Percentiles rank a stretch among this genome's conserved stretches.
phyloP scores from a whole-genome alignment of 2,888 invertebrate genomes.

The Drosophila parthenogenetica region DNA sequence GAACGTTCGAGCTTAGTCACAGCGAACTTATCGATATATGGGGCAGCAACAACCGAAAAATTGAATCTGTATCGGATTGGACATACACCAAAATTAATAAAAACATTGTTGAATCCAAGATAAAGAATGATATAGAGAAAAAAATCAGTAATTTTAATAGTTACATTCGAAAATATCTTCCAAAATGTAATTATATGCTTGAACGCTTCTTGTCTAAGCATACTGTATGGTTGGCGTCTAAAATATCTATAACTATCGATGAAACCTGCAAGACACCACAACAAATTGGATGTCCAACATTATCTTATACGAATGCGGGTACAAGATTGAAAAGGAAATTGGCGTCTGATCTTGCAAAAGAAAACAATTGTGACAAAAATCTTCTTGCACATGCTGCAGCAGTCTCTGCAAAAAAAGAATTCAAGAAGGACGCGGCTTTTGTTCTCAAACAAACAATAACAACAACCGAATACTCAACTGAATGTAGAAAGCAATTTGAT shows the following conservation, averaged over 20 bases:
- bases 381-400: too few relatives aligned
- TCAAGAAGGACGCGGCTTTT: constrained; percentile 15
- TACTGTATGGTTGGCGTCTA: constrained; percentile 18
- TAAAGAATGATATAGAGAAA: too few relatives aligned
- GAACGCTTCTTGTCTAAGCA: constrained; percentile 17
- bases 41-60: too few relatives aligned
- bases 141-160: constrained; percentile 6
- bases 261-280: constrained; percentile 27
- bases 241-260: constrained; percentile 27
- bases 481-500: constrained; percentile 1
- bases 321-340: too few relatives aligned
- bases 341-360: too few relatives aligned
- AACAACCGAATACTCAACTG: constrained; percentile 10
- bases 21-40: too few relatives aligned
- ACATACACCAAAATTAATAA: constrained; percentile 22
- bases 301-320: constrained; percentile 30
- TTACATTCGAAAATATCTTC: constrained; percentile 27
- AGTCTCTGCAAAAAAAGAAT: too few relatives aligned
- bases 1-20: too few relatives aligned
- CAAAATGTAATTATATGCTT: constrained; percentile 23
- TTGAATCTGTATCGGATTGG: constrained; percentile 26
- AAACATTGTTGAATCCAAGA: constrained; percentile 14
- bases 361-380: too few relatives aligned
- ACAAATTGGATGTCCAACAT: constrained; percentile 25
- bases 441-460: too few relatives aligned